A percentile compares a stretch with the other conserved stretches of the same genome.
These are phyloP conservation scores for Hemaris fuciformis DNA, from an alignment of 2,888 invertebrate genomes.

Conservation along the genomic window DNA sequence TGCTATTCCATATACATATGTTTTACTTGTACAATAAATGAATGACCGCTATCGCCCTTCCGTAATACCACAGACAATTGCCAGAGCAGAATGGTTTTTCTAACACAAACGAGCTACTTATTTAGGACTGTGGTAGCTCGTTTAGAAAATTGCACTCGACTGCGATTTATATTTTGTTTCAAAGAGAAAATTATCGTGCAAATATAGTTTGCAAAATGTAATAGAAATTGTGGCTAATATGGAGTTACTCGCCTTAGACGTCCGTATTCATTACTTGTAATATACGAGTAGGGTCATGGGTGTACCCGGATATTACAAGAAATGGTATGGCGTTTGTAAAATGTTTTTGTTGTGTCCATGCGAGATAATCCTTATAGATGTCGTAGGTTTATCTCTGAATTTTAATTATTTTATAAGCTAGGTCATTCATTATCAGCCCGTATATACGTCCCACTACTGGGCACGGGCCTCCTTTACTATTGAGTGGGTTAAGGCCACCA, in stretches of 20 bases:
- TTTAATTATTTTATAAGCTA: too few species aligned
- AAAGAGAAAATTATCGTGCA: constrained; percentile 10
- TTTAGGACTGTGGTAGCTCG: constrained; percentile 28
- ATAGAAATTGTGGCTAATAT: background rate
- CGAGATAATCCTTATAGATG: too few species aligned
- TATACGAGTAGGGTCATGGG: too few species aligned
- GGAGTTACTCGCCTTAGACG: background rate
- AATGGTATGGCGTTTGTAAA: background rate
- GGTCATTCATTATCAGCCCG: too few species aligned
- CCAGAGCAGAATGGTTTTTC: constrained; percentile 28
- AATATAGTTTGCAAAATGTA: background rate
- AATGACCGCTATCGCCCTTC: constrained; percentile 2
- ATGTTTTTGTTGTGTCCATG: background rate
- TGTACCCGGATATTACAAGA: background rate
- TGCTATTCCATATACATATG: too few species aligned
- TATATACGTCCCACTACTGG: too few species aligned
- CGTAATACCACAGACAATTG: constrained; percentile 7
- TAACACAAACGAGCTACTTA: constrained; percentile 35
- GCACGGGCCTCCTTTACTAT: too few species aligned
- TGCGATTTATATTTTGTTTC: constrained; percentile 1
- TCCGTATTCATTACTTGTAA: background rate
- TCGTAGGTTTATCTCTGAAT: too few species aligned
- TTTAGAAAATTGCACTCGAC: constrained; percentile 39
- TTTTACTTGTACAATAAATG: background rate
- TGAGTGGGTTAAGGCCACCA: too few species aligned